Conservation (phyloP, 2,797 vertebrate species). For the Ceryle rudis region DNA sequence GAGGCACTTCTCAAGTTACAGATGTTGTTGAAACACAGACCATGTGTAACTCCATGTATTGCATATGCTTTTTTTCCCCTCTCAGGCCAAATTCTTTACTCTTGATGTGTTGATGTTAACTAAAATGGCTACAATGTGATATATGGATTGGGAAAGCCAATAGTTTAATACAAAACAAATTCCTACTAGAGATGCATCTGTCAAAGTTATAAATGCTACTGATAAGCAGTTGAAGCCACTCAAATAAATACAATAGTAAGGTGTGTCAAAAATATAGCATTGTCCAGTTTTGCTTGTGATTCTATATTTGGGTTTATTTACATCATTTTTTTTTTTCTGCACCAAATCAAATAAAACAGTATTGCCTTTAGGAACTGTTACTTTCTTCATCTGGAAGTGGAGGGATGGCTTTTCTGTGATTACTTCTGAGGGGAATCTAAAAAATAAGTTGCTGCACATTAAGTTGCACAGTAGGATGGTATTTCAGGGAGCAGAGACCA, state of each 20-base stretch:
- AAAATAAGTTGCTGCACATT: neutral
- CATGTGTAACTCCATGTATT: neutral
- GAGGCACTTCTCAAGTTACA: neutral
- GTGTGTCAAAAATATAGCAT: neutral
- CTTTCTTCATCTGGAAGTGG: neutral
- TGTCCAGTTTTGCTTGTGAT: neutral
- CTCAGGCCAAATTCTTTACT: neutral
- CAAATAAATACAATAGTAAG: neutral
- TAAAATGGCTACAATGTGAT: neutral
- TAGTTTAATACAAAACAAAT: conserved; percentile 27
- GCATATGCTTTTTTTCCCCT: neutral
- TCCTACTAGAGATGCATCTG: neutral
- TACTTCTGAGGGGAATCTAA: neutral
- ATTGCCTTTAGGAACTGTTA: neutral
- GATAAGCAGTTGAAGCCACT: neutral
- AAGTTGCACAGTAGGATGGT: neutral
- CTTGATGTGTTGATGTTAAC: conserved; percentile 12
- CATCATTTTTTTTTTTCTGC: neutral
- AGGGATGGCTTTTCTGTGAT: neutral
- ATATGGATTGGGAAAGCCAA: conserved; percentile 8
- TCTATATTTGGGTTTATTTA: neutral
- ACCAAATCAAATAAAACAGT: neutral
- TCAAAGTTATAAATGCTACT: conserved; percentile 9
- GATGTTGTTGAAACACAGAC: neutral
- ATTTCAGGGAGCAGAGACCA: neutral